phyloP scores from a whole-genome alignment of 2,113 vertebrate genomes.

The Callipepla squamata region DNA sequence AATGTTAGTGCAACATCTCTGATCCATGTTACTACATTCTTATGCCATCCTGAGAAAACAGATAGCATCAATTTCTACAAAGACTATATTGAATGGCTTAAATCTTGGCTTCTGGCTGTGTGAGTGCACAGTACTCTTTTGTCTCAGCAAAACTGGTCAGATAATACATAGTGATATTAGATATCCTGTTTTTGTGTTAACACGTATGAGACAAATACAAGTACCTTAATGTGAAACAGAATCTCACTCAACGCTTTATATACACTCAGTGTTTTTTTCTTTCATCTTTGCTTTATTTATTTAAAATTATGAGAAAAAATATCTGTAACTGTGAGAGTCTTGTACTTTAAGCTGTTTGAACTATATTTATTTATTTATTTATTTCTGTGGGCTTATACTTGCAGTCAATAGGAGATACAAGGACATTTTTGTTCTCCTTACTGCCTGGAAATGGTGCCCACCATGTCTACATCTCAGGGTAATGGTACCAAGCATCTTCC shows the following conservation, averaged over 20 bases:
- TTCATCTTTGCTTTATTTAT: not conserved
- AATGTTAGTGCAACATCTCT: not conserved
- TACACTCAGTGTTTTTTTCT: not conserved
- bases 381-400: not conserved
- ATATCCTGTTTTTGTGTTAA: fast-evolving
- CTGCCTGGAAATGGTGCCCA: not conserved
- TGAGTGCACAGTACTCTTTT: not conserved
- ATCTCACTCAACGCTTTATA: not conserved
- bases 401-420: not conserved
- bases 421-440: not conserved
- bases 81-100: not conserved
- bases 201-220: not conserved
- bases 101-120: not conserved
- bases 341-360: not conserved
- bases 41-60: not conserved
- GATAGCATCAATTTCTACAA: not conserved
- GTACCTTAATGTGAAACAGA: not conserved
- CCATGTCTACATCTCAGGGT: not conserved
- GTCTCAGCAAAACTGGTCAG: not conserved
- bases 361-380: not conserved
- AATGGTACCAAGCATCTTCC: not conserved
- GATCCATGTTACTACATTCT: not conserved
- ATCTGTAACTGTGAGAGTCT: not conserved
- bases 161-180: not conserved
- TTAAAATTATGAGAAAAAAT: not conserved